phyloP scores from a whole-genome alignment of 2,797 vertebrate species.

The Siniperca undulata region DNA sequence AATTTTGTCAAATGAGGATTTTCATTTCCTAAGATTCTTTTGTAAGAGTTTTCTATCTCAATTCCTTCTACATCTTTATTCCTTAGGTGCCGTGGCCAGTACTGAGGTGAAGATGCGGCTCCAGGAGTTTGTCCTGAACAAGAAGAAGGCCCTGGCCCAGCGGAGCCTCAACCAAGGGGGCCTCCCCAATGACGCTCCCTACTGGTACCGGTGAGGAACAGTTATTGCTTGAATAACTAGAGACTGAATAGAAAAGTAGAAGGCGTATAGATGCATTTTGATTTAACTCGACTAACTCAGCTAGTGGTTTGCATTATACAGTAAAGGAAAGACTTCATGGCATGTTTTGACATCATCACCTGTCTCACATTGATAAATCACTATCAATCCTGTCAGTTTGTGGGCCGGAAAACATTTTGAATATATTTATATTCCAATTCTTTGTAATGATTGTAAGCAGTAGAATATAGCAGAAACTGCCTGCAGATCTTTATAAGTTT shows the following conservation, averaged over 20 bases:
- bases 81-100: constrained; percentile 95
- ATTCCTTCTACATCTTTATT: not conserved
- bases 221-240: not conserved
- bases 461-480: not conserved
- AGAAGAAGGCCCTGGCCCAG: constrained; percentile 97
- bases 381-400: not conserved
- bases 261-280: not conserved
- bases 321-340: constrained; percentile 9
- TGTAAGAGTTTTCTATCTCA: not conserved
- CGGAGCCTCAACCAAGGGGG: constrained; percentile 95
- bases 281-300: not conserved
- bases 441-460: constrained; percentile 10
- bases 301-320: not conserved
- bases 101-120: constrained; percentile 99
- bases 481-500: constrained; percentile 24
- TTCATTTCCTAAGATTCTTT: not conserved
- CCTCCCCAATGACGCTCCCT: constrained; percentile 94
- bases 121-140: constrained; percentile 98
- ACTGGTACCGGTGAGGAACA: constrained; percentile 88
- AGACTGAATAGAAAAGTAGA: not conserved
- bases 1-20: too few species aligned
- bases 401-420: not conserved
- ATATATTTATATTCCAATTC: not conserved
- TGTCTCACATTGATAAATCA: constrained; percentile 15
- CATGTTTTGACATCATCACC: constrained; percentile 21